Evolutionary conservation across 2,113 vertebrate species (phyloP), one percentile per base, ranked within the genome.

Genomic region (Zosterops hypoxanthus): DNA sequence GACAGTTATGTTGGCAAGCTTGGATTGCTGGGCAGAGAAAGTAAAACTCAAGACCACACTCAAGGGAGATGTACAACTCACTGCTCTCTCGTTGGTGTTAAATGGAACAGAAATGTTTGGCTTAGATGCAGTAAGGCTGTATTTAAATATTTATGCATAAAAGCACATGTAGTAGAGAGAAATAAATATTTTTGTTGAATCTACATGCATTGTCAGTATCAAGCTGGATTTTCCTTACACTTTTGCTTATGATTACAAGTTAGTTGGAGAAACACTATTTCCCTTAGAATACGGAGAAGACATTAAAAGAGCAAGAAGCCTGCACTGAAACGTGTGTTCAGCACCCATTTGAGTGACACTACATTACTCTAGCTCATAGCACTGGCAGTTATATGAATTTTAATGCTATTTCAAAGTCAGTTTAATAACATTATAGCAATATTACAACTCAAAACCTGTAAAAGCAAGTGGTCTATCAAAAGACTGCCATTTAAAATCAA

Each of bases 381-480:
- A 82, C 53, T 86, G 86, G 65, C 78, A 95, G 69, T 9, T 90
- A 75, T 57, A 81, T 88, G 86, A 95, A 94, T 95, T 93, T 93
- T 92, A 95, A 86, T 86, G 77, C 63, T 65, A 76, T 93, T 91
- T 93, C 86, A 90, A 95, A 92, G 81, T 83, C 95, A 57, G 75
- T 86, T 91, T 95, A 96, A 85, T 93, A 91, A 92, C 80, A 91
- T 85, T 78, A 87, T 49, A 82, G 83, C 86, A 95, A 59, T 65
- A 91, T 36, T 91, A 89, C 81, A 96, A 90, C 86, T 80, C 65
- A 77, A 95, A 94, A 96, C 63, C 73, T 86, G 86, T 82, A 92
- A 87, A 94, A 56, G 86, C 82, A 94, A 97, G 91, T 85, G 78
- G 63, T 68, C 50, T 47, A 72, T 44, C 82, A 94, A 92, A 94